Evolutionary conservation across 2,888 invertebrate species (phyloP).

Genomic region (Hirtodrosophila alboralis): DNA sequence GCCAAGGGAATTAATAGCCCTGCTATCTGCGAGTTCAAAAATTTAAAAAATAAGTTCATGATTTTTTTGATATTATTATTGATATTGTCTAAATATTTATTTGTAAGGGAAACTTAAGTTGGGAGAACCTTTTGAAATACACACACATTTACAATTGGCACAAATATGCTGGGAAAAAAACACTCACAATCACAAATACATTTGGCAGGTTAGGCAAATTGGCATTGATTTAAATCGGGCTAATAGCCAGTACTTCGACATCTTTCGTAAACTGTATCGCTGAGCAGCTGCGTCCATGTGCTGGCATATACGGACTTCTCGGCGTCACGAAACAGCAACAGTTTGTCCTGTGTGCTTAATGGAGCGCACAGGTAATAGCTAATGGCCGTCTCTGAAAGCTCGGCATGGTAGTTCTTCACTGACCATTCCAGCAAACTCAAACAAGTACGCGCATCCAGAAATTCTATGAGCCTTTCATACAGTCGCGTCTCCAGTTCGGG

Average conservation of each 20-base stretch:
- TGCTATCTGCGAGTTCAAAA: too few relatives aligned
- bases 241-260: conserved; percentile 76
- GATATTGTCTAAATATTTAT: too few relatives aligned
- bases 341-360: conserved; percentile 76
- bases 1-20: too few relatives aligned
- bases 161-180: conserved; percentile 5
- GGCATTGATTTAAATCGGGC: neutral
- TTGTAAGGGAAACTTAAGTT: too few relatives aligned
- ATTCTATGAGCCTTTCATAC: conserved; percentile 74
- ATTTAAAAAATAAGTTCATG: too few relatives aligned
- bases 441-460: conserved; percentile 80
- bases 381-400: conserved; percentile 83
- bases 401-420: conserved; percentile 82
- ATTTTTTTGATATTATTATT: too few relatives aligned
- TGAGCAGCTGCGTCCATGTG: conserved; percentile 84
- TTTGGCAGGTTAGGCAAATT: conserved; percentile 19
- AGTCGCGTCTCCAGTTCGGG: conserved; percentile 79
- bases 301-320: conserved; percentile 81
- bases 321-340: conserved; percentile 81
- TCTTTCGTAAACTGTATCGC: conserved; percentile 81
- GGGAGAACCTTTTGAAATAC: conserved; percentile 16
- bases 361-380: conserved; percentile 82
- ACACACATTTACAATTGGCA: conserved; percentile 37
- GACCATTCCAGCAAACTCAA: conserved; percentile 83
- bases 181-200: conserved; percentile 23